Conservation (phyloP, 2,888 invertebrate species). For the Archips crataeganus region DNA sequence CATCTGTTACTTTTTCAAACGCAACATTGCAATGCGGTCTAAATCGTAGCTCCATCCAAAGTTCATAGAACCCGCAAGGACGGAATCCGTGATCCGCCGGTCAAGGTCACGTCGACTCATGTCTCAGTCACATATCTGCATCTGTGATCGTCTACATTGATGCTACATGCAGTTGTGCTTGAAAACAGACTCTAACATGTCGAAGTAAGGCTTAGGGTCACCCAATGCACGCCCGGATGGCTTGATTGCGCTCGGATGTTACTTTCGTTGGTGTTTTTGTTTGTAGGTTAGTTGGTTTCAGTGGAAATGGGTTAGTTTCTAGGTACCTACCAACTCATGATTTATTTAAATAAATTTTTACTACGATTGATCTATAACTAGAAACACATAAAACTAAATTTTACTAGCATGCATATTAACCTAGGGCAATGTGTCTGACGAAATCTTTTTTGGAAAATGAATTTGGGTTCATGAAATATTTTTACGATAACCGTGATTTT, state of each 20-base stretch:
- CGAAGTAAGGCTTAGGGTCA: conserved; percentile 26
- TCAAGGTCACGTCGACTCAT: conserved; percentile 78
- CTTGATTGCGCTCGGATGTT: conserved; percentile 66
- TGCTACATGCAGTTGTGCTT: conserved; percentile 59
- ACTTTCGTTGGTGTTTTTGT: conserved; percentile 74
- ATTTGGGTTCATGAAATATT: neutral
- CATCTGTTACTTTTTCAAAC: conserved; percentile 2
- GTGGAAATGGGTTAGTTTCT: conserved; percentile 7
- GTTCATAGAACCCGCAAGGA: conserved; percentile 81
- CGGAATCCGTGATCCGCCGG: conserved; percentile 81
- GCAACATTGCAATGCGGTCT: conserved; percentile 39
- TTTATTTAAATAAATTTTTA: neutral
- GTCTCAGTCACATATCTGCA: conserved; percentile 78
- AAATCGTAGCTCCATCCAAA: conserved; percentile 55
- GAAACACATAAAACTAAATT: too few species aligned
- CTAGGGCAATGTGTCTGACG: too few species aligned
- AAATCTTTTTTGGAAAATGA: neutral
- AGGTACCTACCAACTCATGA: too few species aligned
- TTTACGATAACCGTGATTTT: neutral
- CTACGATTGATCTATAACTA: too few species aligned
- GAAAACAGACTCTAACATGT: conserved; percentile 64
- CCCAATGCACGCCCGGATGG: conserved; percentile 71
- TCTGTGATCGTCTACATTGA: conserved; percentile 82
- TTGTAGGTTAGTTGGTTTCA: conserved; percentile 36
- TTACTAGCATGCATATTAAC: too few species aligned